phyloP scores from a whole-genome alignment of 2,113 vertebrate species.

The Vidua chalybeata region DNA sequence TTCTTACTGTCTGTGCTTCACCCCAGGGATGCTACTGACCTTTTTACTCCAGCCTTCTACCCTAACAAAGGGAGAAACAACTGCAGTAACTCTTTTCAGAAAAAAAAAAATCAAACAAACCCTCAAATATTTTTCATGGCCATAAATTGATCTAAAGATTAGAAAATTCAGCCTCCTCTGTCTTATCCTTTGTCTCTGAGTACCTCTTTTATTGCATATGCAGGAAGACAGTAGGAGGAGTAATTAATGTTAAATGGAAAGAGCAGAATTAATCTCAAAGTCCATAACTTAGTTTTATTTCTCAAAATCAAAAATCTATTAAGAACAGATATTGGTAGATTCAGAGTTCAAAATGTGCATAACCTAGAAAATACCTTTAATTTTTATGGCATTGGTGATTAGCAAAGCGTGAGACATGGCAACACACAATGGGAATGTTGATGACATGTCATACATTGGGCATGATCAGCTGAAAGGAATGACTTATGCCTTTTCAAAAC shows the following conservation, averaged over 20 bases:
- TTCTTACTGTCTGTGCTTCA: neutral
- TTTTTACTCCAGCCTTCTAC: neutral
- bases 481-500: neutral
- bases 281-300: neutral
- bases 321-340: neutral
- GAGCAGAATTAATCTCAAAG: neutral
- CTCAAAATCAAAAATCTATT: neutral
- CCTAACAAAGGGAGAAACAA: neutral
- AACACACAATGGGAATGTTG: neutral
- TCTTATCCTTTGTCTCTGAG: neutral
- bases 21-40: neutral
- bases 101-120: neutral
- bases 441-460: neutral
- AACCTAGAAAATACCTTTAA: neutral
- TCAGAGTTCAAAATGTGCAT: neutral
- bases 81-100: neutral
- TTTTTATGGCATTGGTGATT: neutral
- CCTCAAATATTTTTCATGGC: neutral
- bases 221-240: neutral
- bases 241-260: neutral
- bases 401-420: neutral
- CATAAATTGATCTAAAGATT: neutral
- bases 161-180: neutral
- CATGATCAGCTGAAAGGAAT: neutral
- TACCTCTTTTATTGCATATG: neutral